These are phyloP conservation scores for Danaus plexippus DNA, from an alignment of 1,140 invertebrate genomes.

Conservation along the genomic window DNA sequence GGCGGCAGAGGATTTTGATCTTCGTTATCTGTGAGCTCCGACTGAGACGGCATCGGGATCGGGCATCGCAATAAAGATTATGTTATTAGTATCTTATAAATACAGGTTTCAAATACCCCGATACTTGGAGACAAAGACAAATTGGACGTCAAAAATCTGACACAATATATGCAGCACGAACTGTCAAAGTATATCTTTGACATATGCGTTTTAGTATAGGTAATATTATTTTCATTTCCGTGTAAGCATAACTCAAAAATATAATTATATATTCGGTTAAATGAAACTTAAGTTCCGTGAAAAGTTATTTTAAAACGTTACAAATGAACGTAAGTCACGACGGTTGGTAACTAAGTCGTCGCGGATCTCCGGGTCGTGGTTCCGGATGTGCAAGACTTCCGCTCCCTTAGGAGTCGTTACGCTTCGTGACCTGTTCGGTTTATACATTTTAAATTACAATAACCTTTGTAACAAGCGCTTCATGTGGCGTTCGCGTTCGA, in stretches of 20 bases:
- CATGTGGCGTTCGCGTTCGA: no score
- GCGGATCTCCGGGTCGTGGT: slow-evolving; percentile 50
- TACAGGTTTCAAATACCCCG: no score
- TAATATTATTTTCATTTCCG: no score
- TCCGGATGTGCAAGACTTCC: slow-evolving; percentile 61
- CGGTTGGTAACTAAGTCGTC: slow-evolving; percentile 10
- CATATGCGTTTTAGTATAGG: no score
- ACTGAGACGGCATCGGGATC: slow-evolving; percentile 3
- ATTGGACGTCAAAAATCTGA: no score
- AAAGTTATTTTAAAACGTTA: background rate
- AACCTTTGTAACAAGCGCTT: background rate
- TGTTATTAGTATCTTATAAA: no score
- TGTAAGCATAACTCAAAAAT: no score
- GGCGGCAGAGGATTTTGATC: slow-evolving; percentile 24
- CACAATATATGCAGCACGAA: no score
- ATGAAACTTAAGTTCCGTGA: background rate
- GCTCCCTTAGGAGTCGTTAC: slow-evolving; percentile 47
- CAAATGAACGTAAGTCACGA: background rate
- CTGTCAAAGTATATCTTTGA: no score
- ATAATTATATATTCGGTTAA: no score
- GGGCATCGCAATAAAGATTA: background rate
- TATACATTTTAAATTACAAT: slow-evolving; percentile 1
- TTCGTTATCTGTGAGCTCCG: slow-evolving; percentile 12
- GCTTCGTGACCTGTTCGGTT: slow-evolving; percentile 14
- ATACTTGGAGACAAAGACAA: no score